phyloP scores from a whole-genome alignment of 2,888 invertebrate species.

The Pycnomerus fuliginosus region DNA sequence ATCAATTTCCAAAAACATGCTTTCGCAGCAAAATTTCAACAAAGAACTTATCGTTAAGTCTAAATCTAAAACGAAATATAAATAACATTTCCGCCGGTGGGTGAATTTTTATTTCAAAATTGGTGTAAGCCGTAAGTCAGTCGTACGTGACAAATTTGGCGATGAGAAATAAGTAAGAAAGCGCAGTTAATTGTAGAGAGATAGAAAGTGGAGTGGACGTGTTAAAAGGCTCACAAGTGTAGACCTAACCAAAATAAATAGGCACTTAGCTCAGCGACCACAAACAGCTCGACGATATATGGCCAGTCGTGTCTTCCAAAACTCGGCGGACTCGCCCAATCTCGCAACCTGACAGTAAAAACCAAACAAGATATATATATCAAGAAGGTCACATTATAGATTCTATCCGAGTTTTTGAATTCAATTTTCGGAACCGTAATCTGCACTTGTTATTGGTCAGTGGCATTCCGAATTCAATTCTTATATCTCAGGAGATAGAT shows the following conservation, averaged over 20 bases:
- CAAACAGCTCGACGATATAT: constrained; percentile 42
- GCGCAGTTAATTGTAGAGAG: constrained; percentile 40
- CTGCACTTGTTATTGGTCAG: constrained; percentile 54
- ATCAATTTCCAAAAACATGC: too few relatives aligned
- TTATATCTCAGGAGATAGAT: constrained; percentile 51
- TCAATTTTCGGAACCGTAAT: constrained; percentile 55
- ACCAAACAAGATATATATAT: constrained; percentile 41
- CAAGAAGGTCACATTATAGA: constrained; percentile 49
- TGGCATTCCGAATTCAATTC: constrained; percentile 54
- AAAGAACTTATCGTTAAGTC: too few relatives aligned
- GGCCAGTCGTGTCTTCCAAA: constrained; percentile 20
- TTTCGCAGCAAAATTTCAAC: too few relatives aligned
- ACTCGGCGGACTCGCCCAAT: constrained; percentile 23
- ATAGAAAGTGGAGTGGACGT: constrained; percentile 50
- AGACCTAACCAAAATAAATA: constrained; percentile 50
- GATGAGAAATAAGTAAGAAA: constrained; percentile 24
- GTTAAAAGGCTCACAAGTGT: constrained; percentile 47
- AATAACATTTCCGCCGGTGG: too few relatives aligned
- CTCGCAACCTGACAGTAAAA: constrained; percentile 37
- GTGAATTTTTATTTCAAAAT: too few relatives aligned
- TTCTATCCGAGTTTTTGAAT: constrained; percentile 55
- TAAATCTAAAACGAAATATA: too few relatives aligned
- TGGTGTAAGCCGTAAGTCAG: constrained; percentile 13
- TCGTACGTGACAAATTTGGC: constrained; percentile 21
- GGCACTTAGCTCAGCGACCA: constrained; percentile 51